These are phyloP conservation scores for Rhagophthalmus giganteus DNA, from an alignment of 2,888 invertebrate genomes.

Conservation along the genomic window DNA sequence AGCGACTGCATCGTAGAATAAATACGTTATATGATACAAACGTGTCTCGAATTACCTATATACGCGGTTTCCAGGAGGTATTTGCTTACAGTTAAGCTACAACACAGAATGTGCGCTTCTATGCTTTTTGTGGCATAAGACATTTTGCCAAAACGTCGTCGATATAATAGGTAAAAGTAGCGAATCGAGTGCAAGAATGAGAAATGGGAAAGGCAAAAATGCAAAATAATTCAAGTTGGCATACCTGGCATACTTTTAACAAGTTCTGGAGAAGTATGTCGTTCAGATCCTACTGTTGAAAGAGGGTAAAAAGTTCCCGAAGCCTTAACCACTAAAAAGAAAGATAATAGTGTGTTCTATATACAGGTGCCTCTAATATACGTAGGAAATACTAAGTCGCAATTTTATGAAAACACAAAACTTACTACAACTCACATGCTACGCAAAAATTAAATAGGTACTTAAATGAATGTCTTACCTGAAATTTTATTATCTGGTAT, in stretches of 20 bases:
- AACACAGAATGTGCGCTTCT: too few species aligned
- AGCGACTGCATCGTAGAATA: too few species aligned
- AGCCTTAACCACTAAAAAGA: constrained; percentile 86
- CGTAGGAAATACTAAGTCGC: neutral
- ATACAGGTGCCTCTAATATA: constrained; percentile 35
- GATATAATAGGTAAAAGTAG: too few species aligned
- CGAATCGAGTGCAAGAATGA: neutral
- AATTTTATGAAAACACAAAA: neutral
- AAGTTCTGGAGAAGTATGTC: constrained; percentile 60
- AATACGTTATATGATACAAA: too few species aligned
- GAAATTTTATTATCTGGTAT: constrained; percentile 48
- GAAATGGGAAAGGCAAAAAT: neutral
- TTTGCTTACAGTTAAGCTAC: too few species aligned
- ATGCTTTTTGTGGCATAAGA: too few species aligned
- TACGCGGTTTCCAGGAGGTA: too few species aligned
- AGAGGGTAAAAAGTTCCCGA: constrained; percentile 90
- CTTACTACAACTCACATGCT: neutral
- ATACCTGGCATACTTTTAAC: constrained; percentile 62
- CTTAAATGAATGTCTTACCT: constrained; percentile 41
- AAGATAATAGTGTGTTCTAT: constrained; percentile 40
- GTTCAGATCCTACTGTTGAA: constrained; percentile 62
- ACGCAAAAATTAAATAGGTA: neutral
- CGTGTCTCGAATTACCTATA: too few species aligned
- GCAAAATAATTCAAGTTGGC: constrained; percentile 33
- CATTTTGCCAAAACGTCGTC: too few species aligned